phyloP scores from a whole-genome alignment of 2,113 vertebrate genomes.

The Origma solitaria region DNA sequence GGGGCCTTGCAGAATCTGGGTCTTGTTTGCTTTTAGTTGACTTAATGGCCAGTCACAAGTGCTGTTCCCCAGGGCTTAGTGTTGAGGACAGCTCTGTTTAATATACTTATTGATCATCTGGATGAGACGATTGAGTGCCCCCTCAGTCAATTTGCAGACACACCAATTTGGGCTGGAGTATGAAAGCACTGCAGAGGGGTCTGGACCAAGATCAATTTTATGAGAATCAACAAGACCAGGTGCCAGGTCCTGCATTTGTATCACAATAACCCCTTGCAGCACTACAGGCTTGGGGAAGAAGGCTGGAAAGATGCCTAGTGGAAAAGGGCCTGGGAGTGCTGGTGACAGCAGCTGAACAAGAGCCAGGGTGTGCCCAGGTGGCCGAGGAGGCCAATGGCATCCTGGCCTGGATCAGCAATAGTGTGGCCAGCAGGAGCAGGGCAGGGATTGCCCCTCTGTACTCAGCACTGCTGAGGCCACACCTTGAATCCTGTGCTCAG shows the following conservation, averaged over 20 bases:
- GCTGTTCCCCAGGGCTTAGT: neutral
- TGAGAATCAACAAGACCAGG: neutral
- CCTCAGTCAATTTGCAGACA: neutral
- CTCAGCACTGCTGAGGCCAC: neutral
- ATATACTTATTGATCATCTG: neutral
- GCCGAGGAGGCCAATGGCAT: neutral
- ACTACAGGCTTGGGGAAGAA: neutral
- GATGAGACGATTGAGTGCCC: accelerated
- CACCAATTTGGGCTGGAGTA: accelerated
- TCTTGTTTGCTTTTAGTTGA: neutral
- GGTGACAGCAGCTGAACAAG: neutral
- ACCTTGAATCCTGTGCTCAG: neutral
- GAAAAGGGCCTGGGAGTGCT: neutral
- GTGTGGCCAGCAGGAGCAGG: neutral
- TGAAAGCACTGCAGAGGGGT: neutral
- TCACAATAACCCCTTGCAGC: neutral
- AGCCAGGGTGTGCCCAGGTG: accelerated
- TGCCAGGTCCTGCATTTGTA: neutral
- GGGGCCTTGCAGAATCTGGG: neutral
- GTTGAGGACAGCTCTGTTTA: neutral
- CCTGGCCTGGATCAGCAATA: neutral
- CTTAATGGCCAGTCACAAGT: neutral
- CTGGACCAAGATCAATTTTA: accelerated
- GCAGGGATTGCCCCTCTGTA: neutral
- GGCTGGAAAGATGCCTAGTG: neutral